phyloP scores from a whole-genome alignment of 2,113 vertebrate genomes.

The Lampris incognitus region DNA sequence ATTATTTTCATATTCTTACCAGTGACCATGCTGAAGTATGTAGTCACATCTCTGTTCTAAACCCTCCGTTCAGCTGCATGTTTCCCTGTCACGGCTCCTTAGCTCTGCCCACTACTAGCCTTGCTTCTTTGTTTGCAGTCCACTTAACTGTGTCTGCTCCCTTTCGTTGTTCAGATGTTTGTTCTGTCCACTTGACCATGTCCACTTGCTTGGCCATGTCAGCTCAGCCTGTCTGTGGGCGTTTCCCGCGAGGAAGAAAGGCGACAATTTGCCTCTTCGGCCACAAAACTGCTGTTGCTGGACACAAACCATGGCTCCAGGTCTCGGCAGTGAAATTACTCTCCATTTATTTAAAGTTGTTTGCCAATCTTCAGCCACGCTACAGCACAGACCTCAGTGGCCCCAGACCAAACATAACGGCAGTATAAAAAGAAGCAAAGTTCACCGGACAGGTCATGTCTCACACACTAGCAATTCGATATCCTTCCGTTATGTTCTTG shows the following conservation, averaged over 20 bases:
- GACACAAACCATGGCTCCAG: conserved; percentile 66
- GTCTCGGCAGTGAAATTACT: conserved; percentile 64
- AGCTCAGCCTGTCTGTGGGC: conserved; percentile 50
- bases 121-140: conserved; percentile 67
- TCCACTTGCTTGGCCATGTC: conserved; percentile 66
- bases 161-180: conserved; percentile 65
- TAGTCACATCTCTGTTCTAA: background rate
- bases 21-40: conserved; percentile 13
- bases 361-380: conserved; percentile 66
- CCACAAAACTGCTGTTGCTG: conserved; percentile 74
- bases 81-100: conserved; percentile 47
- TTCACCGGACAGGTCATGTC: conserved; percentile 81
- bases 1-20: conserved; percentile 44
- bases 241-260: conserved; percentile 59
- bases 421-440: conserved; percentile 72
- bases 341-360: conserved; percentile 79
- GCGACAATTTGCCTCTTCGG: conserved; percentile 77
- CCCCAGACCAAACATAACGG: conserved; percentile 72
- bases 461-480: conserved; percentile 77
- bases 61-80: conserved; percentile 18
- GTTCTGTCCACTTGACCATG: conserved; percentile 65
- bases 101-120: conserved; percentile 43
- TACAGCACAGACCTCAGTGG: conserved; percentile 67
- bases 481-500: conserved; percentile 74
- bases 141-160: conserved; percentile 56